These are phyloP conservation scores for Sinocyclocheilus anshuiensis DNA, from an alignment of 2,113 vertebrate species.

Conservation along the genomic window DNA sequence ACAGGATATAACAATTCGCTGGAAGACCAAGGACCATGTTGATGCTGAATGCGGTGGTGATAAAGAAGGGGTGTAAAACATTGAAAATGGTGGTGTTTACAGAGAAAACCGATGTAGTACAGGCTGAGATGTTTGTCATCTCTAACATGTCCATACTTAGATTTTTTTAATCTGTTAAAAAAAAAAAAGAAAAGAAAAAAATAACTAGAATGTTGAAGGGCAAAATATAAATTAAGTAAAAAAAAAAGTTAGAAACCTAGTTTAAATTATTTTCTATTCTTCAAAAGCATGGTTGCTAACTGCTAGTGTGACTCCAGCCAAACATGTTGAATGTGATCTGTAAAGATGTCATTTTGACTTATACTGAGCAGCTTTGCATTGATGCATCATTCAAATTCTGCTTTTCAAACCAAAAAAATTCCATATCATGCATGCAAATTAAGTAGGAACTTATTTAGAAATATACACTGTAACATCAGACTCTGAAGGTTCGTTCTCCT, in stretches of 20 bases:
- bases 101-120: accelerated
- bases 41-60: neutral
- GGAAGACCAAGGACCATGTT: neutral
- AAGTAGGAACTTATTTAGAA: neutral
- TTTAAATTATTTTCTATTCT: too few relatives aligned
- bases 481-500: too few relatives aligned
- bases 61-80: neutral
- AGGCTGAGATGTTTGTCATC: neutral
- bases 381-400: neutral
- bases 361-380: neutral
- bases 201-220: too few relatives aligned
- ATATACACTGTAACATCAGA: neutral
- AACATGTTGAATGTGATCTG: neutral
- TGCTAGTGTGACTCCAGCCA: neutral
- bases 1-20: neutral
- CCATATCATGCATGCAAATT: neutral
- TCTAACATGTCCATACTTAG: neutral
- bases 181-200: too few relatives aligned
- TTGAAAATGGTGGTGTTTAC: neutral
- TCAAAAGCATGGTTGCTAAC: neutral
- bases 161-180: too few relatives aligned
- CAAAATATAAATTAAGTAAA: too few relatives aligned
- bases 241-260: too few relatives aligned
- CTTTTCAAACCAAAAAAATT: neutral
- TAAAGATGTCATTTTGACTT: neutral